A percentile compares a stretch with the other conserved stretches of the same genome.
phyloP scores from a whole-genome alignment of 2,888 invertebrate species.

The Pyrocoelia pectoralis region DNA sequence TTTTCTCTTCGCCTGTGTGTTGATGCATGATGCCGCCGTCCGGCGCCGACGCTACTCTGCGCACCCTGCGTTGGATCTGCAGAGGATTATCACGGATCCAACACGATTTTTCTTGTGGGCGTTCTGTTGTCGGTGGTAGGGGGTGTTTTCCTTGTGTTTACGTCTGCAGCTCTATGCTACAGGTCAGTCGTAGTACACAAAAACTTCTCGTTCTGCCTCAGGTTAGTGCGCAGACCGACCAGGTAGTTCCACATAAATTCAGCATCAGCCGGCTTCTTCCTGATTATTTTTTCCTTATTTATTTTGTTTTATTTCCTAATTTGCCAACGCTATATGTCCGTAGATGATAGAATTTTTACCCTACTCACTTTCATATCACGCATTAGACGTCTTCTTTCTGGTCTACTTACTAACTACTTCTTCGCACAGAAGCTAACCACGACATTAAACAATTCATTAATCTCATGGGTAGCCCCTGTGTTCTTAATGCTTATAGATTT shows the following conservation, averaged over 20 bases:
- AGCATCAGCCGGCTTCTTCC: slow-evolving; percentile 57
- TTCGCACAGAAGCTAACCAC: not conserved
- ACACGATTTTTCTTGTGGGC: slow-evolving; percentile 97
- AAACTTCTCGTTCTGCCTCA: slow-evolving; percentile 98
- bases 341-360: slow-evolving; percentile 24
- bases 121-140: slow-evolving; percentile 99
- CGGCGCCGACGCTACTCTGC: slow-evolving; percentile 44
- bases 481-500: slow-evolving; percentile 20
- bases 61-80: slow-evolving; percentile 62
- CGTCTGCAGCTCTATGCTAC: slow-evolving; percentile 99
- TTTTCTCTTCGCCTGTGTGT: slow-evolving; percentile 66
- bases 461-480: not conserved
- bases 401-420: not conserved
- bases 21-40: slow-evolving; percentile 64
- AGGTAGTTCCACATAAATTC: slow-evolving; percentile 66
- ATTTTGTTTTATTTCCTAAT: slow-evolving; percentile 39
- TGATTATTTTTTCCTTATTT: slow-evolving; percentile 41
- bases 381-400: not conserved
- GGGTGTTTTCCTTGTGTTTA: slow-evolving; percentile 98
- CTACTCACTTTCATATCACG: slow-evolving; percentile 13
- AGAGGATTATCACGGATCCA: slow-evolving; percentile 97
- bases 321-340: slow-evolving; percentile 36
- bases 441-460: too few species aligned
- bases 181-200: slow-evolving; percentile 99
- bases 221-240: slow-evolving; percentile 94